Percentiles rank a stretch among this genome's conserved stretches.
Evolutionary conservation across 2,888 invertebrate genomes (phyloP).

Genomic region (Sphaerophoria taeniata): DNA sequence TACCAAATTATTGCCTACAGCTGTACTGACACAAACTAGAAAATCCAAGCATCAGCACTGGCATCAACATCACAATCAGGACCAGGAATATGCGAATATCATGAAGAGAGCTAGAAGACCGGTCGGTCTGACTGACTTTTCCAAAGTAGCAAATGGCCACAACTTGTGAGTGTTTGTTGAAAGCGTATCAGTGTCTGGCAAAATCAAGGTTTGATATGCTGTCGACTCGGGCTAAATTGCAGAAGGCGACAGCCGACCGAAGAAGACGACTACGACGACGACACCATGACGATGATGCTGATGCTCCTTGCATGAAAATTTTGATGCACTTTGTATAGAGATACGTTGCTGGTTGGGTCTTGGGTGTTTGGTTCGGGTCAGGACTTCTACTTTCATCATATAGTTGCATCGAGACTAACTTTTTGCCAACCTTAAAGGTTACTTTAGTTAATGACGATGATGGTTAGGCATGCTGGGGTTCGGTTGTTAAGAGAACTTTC

Average conservation of each 20-base stretch:
- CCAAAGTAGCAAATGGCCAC: conserved; percentile 51
- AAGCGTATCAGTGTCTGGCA: conserved; percentile 54
- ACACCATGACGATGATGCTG: background rate
- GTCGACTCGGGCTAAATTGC: conserved; percentile 14
- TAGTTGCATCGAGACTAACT: too few species aligned
- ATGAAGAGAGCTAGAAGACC: background rate
- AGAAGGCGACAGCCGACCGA: too few species aligned
- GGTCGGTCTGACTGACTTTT: conserved; percentile 29
- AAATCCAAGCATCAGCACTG: conserved; percentile 32
- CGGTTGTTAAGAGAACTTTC: conserved; percentile 45
- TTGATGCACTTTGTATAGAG: conserved; percentile 29
- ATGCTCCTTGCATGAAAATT: background rate
- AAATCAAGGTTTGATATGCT: conserved; percentile 36
- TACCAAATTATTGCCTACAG: conserved; percentile 73
- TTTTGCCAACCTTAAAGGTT: conserved; percentile 59
- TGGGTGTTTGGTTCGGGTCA: too few species aligned
- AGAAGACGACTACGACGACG: conserved; percentile 10
- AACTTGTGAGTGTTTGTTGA: conserved; percentile 47
- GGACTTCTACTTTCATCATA: too few species aligned
- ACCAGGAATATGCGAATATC: conserved; percentile 22
- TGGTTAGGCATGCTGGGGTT: conserved; percentile 24
- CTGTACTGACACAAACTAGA: conserved; percentile 4
- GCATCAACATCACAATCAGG: too few species aligned
- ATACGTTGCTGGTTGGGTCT: background rate
- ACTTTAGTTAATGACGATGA: conserved; percentile 68